Base-by-base conservation (phyloP, 2,113 vertebrate genomes). In the Oriolus oriolus region DNA sequence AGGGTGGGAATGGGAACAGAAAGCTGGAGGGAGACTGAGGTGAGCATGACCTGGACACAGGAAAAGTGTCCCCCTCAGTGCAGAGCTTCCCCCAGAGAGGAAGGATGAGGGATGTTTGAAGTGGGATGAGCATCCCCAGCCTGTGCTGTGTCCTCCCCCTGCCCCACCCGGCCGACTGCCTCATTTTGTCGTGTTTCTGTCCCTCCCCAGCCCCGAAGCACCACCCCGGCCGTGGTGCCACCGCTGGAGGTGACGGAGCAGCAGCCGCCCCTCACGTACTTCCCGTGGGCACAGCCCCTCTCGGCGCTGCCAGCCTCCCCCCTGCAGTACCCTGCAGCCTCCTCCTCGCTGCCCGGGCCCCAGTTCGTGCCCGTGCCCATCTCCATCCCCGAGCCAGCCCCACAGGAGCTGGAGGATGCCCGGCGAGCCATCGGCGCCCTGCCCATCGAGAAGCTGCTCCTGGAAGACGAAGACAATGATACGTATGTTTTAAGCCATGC, bases 221-320 rank as follows among this genome's bases (percentile, higher is more conserved):
- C 95, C 6, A 59, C 98, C 1, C 95, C 98, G 1, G 53, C 98
- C 7, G 79, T 97, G 35, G 90, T 99, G 70, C 98, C 99, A 4
- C 98, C 98, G 76, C 95, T 99, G 70, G 99, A 99, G 74, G 95
- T 97, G 64, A 93, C 97, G 2, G 99, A 99, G 60, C 98, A 98
- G 95, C 98, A 98, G 94, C 79, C 97, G 0, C 98, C 98, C 9
- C 82, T 99, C 77, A 94, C 98, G 2, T 99, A 99, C 77, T 98
- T 99, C 60, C 99, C 99, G 0, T 99, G 99, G 99, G 98, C 98
- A 84, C 99, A 99, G 82, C 98, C 99, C 10, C 97, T 99, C 60
- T 95, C 99, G 8, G 97, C 99, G 1, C 94, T 99, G 88, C 98
- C 99, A 2, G 42, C 97, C 21, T 94, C 98, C 10, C 94, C 97